phyloP scores from a whole-genome alignment of 2,888 invertebrate species.

The Neoitamus cyanurus region DNA sequence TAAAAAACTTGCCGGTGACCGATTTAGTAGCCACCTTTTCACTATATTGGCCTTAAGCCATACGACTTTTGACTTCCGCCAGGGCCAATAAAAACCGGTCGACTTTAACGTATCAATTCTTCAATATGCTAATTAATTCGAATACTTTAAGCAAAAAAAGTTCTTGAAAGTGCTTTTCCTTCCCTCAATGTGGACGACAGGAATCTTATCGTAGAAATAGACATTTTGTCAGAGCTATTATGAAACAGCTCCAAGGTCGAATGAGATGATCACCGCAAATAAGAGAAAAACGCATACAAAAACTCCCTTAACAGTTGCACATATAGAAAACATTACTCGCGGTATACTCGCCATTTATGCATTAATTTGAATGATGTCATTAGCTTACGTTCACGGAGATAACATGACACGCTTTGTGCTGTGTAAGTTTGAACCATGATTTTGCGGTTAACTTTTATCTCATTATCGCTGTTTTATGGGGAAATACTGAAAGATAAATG shows the following conservation, averaged over 20 bases:
- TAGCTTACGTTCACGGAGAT: neutral
- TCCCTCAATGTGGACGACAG: neutral
- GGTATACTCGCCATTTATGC: neutral
- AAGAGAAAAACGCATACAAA: neutral
- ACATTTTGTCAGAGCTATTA: neutral
- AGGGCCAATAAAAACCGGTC: neutral
- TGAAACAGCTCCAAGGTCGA: neutral
- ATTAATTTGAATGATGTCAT: neutral
- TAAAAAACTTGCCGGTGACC: neutral
- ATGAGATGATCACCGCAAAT: neutral
- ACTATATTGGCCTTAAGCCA: neutral
- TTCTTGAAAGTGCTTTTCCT: neutral
- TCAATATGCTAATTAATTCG: neutral
- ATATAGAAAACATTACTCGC: neutral
- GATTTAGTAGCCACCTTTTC: neutral
- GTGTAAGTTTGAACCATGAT: neutral
- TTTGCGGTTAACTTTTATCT: neutral
- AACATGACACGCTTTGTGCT: neutral
- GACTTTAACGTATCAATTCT: neutral
- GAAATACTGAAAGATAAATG: neutral
- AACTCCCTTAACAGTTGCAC: neutral
- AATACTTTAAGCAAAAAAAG: neutral
- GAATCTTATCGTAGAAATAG: neutral
- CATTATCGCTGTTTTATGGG: neutral
- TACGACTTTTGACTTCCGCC: neutral